Conservation (phyloP, 2,113 vertebrate species). For the Melanocharis versteri region DNA sequence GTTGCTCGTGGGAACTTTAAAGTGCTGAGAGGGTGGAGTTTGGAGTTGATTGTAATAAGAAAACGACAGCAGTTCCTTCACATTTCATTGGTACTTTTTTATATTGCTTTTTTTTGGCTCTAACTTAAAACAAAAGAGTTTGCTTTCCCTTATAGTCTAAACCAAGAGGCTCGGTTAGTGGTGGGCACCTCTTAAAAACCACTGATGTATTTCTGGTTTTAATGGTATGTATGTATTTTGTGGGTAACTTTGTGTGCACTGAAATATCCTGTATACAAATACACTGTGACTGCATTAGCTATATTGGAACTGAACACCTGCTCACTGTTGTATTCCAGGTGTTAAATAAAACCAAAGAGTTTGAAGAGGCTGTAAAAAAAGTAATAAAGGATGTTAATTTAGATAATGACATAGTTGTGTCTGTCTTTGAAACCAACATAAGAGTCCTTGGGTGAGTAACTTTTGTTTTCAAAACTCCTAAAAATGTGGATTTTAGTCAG, state of each 20-base stretch:
- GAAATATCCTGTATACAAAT: background rate
- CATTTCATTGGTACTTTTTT: background rate
- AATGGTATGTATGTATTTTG: fast-evolving
- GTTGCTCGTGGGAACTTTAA: background rate
- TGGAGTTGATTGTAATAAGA: background rate
- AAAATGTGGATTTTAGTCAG: background rate
- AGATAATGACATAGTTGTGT: conserved; percentile 97
- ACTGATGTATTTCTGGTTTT: background rate
- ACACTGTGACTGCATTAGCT: background rate
- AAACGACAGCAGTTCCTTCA: background rate
- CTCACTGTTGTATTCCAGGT: conserved; percentile 77
- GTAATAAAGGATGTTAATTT: conserved; percentile 93
- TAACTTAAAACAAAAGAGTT: background rate
- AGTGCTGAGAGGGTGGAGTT: background rate
- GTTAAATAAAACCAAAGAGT: conserved; percentile 95
- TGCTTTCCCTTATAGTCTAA: background rate
- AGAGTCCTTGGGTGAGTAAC: conserved; percentile 93
- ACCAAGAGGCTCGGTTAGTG: background rate
- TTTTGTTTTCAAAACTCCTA: background rate
- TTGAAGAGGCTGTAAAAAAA: conserved; percentile 92
- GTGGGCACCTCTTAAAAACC: background rate
- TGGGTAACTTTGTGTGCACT: background rate
- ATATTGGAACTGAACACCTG: background rate
- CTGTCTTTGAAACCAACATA: conserved; percentile 99
- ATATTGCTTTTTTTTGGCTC: background rate